Evolutionary conservation across 2,888 invertebrate genomes (phyloP).

Genomic region (Agriotes lineatus): DNA sequence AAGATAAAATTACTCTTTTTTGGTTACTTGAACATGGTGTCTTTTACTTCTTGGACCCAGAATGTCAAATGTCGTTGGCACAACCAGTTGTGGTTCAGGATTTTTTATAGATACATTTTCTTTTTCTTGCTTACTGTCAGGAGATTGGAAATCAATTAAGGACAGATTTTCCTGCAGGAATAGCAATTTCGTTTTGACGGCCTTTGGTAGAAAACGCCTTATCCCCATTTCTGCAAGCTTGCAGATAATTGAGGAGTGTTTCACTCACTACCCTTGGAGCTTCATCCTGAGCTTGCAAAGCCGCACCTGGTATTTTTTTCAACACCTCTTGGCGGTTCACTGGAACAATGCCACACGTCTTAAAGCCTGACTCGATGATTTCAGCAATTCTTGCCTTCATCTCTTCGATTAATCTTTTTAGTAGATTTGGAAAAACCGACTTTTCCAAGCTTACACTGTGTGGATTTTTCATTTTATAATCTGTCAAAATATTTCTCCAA

Average conservation of each 20-base stretch:
- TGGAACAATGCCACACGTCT: slow-evolving; percentile 9
- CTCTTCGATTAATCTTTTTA: not conserved
- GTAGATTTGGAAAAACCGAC: not conserved
- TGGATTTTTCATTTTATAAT: slow-evolving; percentile 7
- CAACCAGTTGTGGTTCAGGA: too few relatives aligned
- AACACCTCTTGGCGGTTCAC: not conserved
- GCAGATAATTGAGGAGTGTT: slow-evolving; percentile 3
- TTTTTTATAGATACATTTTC: too few relatives aligned
- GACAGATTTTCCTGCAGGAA: too few relatives aligned
- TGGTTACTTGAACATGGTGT: too few relatives aligned
- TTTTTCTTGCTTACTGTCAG: too few relatives aligned
- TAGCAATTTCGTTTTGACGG: too few relatives aligned
- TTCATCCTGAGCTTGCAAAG: not conserved
- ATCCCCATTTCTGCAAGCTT: not conserved
- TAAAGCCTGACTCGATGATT: slow-evolving; percentile 7
- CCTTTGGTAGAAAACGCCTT: too few relatives aligned
- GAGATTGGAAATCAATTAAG: too few relatives aligned
- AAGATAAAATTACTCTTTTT: too few relatives aligned
- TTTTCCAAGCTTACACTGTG: not conserved
- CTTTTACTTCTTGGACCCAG: too few relatives aligned
- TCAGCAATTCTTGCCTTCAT: not conserved
- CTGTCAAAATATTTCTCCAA: not conserved
- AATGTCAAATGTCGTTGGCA: too few relatives aligned
- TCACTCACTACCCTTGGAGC: not conserved
- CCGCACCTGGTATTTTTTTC: not conserved